Percentiles rank a stretch among this genome's conserved stretches.
phyloP scores from a whole-genome alignment of 2,888 invertebrate species.

The Sinodicranocentrus sp. region DNA sequence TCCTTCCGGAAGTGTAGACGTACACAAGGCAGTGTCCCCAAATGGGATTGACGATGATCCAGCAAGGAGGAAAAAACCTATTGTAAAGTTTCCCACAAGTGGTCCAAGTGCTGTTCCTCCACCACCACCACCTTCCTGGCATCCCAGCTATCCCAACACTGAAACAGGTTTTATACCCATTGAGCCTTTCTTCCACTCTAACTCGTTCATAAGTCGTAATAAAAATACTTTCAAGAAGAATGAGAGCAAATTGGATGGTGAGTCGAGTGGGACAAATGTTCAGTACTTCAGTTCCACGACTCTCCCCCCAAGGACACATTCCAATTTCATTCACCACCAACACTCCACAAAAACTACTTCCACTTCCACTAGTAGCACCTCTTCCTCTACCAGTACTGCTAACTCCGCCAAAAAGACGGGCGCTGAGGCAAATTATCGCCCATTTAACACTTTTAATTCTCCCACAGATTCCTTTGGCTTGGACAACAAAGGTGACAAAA shows the following conservation, averaged over 20 bases:
- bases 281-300: slow-evolving; percentile 63
- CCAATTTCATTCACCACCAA: slow-evolving; percentile 56
- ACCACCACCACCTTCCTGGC: slow-evolving; percentile 71
- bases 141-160: slow-evolving; percentile 74
- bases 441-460: slow-evolving; percentile 60
- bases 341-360: slow-evolving; percentile 41
- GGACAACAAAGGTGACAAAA: slow-evolving; percentile 42
- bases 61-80: slow-evolving; percentile 49
- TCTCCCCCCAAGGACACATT: slow-evolving; percentile 57
- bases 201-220: slow-evolving; percentile 58
- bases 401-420: slow-evolving; percentile 61
- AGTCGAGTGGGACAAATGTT: slow-evolving; percentile 63
- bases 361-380: slow-evolving; percentile 33
- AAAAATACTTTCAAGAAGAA: slow-evolving; percentile 57
- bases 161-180: slow-evolving; percentile 77
- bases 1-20: slow-evolving; percentile 73
- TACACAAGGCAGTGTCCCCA: slow-evolving; percentile 72
- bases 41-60: slow-evolving; percentile 57
- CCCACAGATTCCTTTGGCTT: slow-evolving; percentile 56
- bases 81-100: slow-evolving; percentile 62
- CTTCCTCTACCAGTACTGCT: slow-evolving; percentile 38
- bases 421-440: slow-evolving; percentile 54
- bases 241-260: slow-evolving; percentile 54
- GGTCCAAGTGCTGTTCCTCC: slow-evolving; percentile 42
- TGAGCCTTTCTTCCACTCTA: slow-evolving; percentile 75